phyloP scores from a whole-genome alignment of 2,797 vertebrate species.

The Cyprinella venusta region DNA sequence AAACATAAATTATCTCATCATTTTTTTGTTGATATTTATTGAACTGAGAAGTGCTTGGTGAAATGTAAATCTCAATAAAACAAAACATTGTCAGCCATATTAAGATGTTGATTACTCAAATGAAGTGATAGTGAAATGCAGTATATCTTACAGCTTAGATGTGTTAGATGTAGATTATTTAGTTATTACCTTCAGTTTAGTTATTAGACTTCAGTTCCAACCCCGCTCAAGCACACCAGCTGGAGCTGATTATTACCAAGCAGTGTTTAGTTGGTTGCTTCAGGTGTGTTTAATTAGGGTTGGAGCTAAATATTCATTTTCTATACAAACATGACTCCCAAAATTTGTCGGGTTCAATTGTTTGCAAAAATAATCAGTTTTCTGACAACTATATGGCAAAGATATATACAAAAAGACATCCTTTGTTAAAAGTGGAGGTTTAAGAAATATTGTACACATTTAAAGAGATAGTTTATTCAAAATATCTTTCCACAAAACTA shows the following conservation, averaged over 20 bases:
- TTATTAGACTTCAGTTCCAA: neutral
- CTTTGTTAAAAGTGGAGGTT: neutral
- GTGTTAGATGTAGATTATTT: no score
- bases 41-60: neutral
- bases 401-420: neutral
- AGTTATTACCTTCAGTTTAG: neutral
- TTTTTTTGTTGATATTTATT: constrained; percentile 7
- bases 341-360: no score
- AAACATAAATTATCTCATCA: neutral
- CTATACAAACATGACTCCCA: no score
- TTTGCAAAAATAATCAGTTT: neutral
- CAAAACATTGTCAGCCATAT: neutral
- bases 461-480: no score
- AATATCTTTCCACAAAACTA: neutral
- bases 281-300: neutral
- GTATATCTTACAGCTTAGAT: neutral
- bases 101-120: neutral
- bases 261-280: neutral
- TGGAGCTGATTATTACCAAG: neutral
- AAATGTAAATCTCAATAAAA: constrained; percentile 7
- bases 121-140: neutral
- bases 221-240: neutral
- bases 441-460: no score
- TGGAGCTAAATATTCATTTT: no score
- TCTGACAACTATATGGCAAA: no score